Evolutionary conservation across 2,888 invertebrate species (phyloP).

Genomic region (Oscheius myriophilus): DNA sequence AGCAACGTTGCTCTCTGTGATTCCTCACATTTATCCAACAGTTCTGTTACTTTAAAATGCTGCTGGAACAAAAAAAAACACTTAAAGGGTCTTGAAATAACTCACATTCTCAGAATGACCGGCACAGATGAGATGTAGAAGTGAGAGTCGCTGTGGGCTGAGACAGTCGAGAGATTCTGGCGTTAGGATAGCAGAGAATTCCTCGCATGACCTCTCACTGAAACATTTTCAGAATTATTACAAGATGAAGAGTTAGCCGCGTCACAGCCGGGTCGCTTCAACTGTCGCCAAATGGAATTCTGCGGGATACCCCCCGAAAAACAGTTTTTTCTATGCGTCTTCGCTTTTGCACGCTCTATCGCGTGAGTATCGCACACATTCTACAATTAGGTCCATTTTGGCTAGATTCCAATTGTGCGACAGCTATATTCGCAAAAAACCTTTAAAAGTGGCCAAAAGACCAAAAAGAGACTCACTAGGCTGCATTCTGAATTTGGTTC

Average conservation of each 20-base stretch:
- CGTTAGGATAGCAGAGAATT: slow-evolving; percentile 41
- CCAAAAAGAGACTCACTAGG: slow-evolving; percentile 66
- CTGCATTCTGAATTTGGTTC: slow-evolving; percentile 71
- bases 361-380: no score
- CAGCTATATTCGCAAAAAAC: no score
- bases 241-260: no score
- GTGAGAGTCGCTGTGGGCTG: slow-evolving; percentile 58
- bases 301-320: no score
- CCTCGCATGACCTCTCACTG: slow-evolving; percentile 59
- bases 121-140: slow-evolving; percentile 65
- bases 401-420: no score
- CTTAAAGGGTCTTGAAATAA: not conserved
- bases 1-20: slow-evolving; percentile 48
- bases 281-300: no score
- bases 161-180: slow-evolving; percentile 42
- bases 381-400: no score
- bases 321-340: no score
- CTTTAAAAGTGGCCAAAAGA: no score
- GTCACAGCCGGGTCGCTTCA: no score
- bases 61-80: slow-evolving; percentile 41
- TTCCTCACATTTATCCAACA: slow-evolving; percentile 52
- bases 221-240: slow-evolving; percentile 14
- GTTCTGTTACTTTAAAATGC: slow-evolving; percentile 50
- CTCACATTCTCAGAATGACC: slow-evolving; percentile 59
- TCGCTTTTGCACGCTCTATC: no score